Evolutionary conservation across 2,888 invertebrate species (phyloP).

Genomic region (Scaptomyza cyrtandrae): DNA sequence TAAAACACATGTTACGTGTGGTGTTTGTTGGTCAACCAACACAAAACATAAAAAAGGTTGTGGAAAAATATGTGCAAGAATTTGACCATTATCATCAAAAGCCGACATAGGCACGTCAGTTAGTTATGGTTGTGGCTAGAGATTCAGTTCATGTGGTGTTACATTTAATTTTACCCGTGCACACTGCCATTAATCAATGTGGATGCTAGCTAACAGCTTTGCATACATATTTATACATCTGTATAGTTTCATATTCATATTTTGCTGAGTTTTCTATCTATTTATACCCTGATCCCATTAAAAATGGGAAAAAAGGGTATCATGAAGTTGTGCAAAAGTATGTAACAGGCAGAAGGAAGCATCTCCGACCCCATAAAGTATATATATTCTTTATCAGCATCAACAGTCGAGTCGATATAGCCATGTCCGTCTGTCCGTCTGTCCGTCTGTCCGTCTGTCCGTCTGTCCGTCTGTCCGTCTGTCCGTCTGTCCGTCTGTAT

Average conservation of each 20-base stretch:
- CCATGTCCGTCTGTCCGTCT: no score
- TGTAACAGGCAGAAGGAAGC: no score
- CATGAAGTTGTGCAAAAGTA: no score
- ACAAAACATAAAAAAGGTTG: constrained; percentile 20
- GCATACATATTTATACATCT: not conserved
- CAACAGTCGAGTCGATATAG: no score
- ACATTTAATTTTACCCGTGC: constrained; percentile 42
- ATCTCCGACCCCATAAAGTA: no score
- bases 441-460: no score
- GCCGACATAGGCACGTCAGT: constrained; percentile 36
- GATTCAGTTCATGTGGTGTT: no score
- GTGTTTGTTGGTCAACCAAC: constrained; percentile 45
- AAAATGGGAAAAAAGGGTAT: no score
- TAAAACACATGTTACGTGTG: constrained; percentile 67
- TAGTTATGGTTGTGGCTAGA: constrained; percentile 48
- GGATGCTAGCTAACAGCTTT: constrained; percentile 11
- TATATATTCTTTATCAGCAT: no score
- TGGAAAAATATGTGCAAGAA: constrained; percentile 40
- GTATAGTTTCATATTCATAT: not conserved
- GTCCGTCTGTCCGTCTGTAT: no score
- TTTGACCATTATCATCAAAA: constrained; percentile 64
- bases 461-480: no score
- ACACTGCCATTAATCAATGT: constrained; percentile 58
- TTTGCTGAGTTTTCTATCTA: not conserved
- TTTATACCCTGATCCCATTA: no score